Evolutionary conservation across 2,888 invertebrate species (phyloP).

Genomic region (Pyrrhosoma nymphula): DNA sequence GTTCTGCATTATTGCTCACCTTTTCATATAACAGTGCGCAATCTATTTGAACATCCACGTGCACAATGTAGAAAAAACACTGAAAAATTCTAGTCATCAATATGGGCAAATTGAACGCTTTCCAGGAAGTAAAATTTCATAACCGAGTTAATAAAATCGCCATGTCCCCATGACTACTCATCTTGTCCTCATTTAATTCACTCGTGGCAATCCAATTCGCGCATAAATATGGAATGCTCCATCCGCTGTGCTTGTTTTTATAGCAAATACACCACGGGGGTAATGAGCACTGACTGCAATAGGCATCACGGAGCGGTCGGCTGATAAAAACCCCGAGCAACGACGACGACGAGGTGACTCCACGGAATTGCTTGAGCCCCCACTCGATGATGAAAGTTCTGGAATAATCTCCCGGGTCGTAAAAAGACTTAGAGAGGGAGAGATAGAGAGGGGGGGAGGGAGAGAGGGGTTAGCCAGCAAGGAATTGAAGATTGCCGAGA

Average conservation of each 20-base stretch:
- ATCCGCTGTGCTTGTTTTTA: not conserved
- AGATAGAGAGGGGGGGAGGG: too few species aligned
- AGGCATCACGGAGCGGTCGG: not conserved
- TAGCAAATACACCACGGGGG: not conserved
- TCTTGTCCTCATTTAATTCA: not conserved
- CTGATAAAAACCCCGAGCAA: not conserved
- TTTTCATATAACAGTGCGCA: not conserved
- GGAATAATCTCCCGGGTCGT: not conserved
- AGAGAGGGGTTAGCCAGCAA: not conserved
- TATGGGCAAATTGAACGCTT: not conserved
- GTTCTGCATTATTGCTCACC: too few species aligned
- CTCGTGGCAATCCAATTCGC: not conserved
- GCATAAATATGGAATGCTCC: not conserved
- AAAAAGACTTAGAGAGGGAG: not conserved
- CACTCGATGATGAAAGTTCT: not conserved
- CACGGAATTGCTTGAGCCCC: not conserved
- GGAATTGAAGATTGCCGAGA: not conserved
- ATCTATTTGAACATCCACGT: not conserved
- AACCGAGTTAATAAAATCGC: not conserved
- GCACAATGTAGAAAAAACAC: not conserved
- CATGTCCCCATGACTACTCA: not conserved
- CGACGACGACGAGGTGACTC: not conserved
- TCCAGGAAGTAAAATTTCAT: not conserved
- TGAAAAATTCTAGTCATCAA: not conserved
- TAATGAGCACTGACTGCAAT: not conserved